These are phyloP conservation scores for Vimba vimba DNA, from an alignment of 2,113 vertebrate genomes.

Conservation along the genomic window DNA sequence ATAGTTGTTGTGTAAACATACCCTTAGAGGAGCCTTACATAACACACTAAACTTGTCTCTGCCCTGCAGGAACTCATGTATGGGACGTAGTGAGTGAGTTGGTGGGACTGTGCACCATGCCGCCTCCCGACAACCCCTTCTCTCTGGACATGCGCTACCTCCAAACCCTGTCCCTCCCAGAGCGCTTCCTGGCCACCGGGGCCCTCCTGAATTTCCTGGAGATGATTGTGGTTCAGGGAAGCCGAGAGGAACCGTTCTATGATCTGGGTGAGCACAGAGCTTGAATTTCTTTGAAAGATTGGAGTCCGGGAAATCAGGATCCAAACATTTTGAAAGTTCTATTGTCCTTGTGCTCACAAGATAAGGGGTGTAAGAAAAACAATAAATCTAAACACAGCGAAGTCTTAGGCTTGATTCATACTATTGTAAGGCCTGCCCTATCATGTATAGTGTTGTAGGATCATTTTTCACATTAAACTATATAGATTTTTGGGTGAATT, in stretches of 20 bases:
- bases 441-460: too few species aligned
- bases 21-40: neutral
- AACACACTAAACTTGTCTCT: neutral
- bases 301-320: slow-evolving; percentile 7
- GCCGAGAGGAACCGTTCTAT: slow-evolving; percentile 72
- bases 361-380: slow-evolving; percentile 4
- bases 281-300: neutral
- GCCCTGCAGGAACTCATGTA: slow-evolving; percentile 68
- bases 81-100: slow-evolving; percentile 81
- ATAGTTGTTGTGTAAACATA: too few species aligned
- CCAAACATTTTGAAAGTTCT: neutral
- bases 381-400: neutral
- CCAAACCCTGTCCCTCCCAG: slow-evolving; percentile 72
- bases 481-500: too few species aligned
- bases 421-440: too few species aligned
- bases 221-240: slow-evolving; percentile 72
- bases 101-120: slow-evolving; percentile 76
- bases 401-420: neutral
- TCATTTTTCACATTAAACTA: too few species aligned
- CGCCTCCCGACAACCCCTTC: slow-evolving; percentile 78
- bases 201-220: slow-evolving; percentile 79
- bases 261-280: slow-evolving; percentile 67
- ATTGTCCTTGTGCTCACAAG: slow-evolving; percentile 13
- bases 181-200: slow-evolving; percentile 76
- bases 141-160: slow-evolving; percentile 78